Evolutionary conservation across 2,888 invertebrate genomes (phyloP).

Genomic region (Cheilosia vernalis): DNA sequence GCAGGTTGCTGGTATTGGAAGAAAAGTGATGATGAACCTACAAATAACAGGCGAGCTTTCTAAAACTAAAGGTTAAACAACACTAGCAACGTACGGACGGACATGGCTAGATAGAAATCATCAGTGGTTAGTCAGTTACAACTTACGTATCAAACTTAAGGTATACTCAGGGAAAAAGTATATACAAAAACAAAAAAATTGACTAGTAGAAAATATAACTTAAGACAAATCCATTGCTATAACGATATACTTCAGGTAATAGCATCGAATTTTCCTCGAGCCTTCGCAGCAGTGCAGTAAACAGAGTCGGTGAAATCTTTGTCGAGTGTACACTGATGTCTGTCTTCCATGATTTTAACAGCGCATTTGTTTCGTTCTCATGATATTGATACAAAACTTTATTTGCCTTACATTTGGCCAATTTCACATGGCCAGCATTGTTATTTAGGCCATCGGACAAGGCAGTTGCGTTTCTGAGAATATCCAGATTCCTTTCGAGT

Average conservation of each 20-base stretch:
- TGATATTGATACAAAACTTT: conserved; percentile 76
- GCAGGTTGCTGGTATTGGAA: no score
- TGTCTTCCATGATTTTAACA: conserved; percentile 76
- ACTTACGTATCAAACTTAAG: neutral
- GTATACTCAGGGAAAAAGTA: neutral
- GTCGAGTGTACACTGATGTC: conserved; percentile 78
- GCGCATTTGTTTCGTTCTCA: conserved; percentile 47
- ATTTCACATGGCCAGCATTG: conserved; percentile 68
- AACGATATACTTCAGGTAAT: conserved; percentile 79
- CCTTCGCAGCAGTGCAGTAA: conserved; percentile 76
- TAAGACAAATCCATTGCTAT: conserved; percentile 78
- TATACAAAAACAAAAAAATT: conserved; percentile 13
- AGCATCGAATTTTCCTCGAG: conserved; percentile 78
- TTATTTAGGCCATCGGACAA: conserved; percentile 70
- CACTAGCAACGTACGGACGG: neutral
- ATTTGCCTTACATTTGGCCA: conserved; percentile 68
- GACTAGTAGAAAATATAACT: conserved; percentile 80
- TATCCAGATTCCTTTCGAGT: conserved; percentile 79
- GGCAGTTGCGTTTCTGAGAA: conserved; percentile 76
- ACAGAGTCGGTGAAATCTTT: conserved; percentile 79
- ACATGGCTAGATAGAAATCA: neutral
- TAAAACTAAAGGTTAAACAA: no score
- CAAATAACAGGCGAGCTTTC: no score
- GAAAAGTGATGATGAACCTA: no score
- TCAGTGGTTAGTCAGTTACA: neutral